phyloP scores from a whole-genome alignment of 2,113 vertebrate genomes.

The Alosa alosa region DNA sequence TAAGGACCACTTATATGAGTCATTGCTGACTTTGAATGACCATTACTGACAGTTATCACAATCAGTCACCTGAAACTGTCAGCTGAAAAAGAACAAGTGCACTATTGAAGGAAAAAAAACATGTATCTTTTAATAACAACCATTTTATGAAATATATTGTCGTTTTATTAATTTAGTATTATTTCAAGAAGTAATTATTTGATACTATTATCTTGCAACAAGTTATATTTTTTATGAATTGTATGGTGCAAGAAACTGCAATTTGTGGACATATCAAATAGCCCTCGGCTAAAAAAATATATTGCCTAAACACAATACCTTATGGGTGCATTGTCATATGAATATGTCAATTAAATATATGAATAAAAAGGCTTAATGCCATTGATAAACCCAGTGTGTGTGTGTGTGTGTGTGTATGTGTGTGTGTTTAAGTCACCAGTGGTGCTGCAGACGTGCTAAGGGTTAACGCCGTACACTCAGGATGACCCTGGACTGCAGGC shows the following conservation, averaged over 20 bases:
- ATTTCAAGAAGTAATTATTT: too few species aligned
- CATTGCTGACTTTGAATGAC: neutral
- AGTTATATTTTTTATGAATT: neutral
- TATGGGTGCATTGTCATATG: neutral
- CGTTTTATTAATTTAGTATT: too few species aligned
- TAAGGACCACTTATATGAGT: neutral
- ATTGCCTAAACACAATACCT: neutral
- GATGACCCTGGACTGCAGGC: conserved; percentile 11
- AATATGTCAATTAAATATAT: neutral
- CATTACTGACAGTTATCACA: neutral
- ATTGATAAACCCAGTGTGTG: neutral
- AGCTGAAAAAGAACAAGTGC: too few species aligned
- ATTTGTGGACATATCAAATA: too few species aligned
- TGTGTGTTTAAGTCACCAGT: neutral
- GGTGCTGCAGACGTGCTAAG: neutral
- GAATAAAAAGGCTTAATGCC: neutral
- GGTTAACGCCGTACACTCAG: neutral
- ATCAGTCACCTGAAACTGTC: too few species aligned
- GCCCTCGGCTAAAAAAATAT: neutral
- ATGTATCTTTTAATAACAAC: too few species aligned
- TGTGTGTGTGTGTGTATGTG: too few species aligned
- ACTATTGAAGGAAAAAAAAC: too few species aligned
- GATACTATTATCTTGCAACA: too few species aligned
- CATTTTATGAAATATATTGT: too few species aligned
- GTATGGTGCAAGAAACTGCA: neutral